Evolutionary conservation across 2,797 vertebrate species (phyloP), one percentile per base, ranked within the genome.

Genomic region (Poecilia wingei): DNA sequence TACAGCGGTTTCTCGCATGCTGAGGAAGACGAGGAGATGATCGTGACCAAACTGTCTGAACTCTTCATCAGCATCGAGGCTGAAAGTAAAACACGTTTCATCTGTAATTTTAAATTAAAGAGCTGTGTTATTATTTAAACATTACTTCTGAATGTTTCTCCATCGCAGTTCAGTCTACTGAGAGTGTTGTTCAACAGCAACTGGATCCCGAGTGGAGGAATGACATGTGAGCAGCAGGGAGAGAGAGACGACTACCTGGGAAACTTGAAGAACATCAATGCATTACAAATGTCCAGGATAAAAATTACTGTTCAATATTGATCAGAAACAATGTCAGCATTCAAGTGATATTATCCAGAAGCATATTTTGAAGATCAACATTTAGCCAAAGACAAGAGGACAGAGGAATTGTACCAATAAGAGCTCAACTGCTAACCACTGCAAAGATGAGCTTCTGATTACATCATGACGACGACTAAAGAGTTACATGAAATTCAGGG

Each of bases 201-300:
- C 47, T 86, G 57, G 86, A 92, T 69, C 93, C 91, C 0, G 91
- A 91, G 82, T 93, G 93, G 94, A 93, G 93, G 69, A 86, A 28
- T 0, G 94, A 94, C 64, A 31, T 90, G 25, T 93, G 81, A 94
- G 41, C 77, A 31, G n/a, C 36, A 61, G 33, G 45, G 31, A 59
- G 33, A 0, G 78, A 16, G 2, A 10, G 0, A 41, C 0, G 0
- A 13, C 12, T 12, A 16, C 4, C 20, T 25, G 49, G 12, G 46
- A 73, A 53, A 73, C 47, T 53, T 45, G 68, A 70, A 69, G 66
- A 43, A 10, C 66, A n/a, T 43, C 22, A 69, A 14, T 13, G 1
- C 20, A 39, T 33, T 39, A 66, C 18, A 36, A 39, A 9, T 39
- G 18, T 20, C 39, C 39, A n/a, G 4, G 41, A 6, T n/a, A 28